phyloP scores from a whole-genome alignment of 1,140 invertebrate species.

The Myzus persicae region DNA sequence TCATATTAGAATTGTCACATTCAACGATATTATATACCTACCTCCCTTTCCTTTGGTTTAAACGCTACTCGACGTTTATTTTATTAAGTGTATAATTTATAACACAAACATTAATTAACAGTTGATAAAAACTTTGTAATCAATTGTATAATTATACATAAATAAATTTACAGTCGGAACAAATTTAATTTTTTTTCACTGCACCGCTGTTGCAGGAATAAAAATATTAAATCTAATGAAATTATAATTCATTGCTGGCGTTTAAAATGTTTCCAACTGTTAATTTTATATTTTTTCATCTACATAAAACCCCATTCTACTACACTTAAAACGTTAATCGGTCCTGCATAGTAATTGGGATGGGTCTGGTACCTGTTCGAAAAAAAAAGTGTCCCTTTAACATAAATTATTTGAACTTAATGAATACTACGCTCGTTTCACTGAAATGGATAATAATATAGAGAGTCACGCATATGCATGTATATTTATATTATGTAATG shows the following conservation, averaged over 20 bases:
- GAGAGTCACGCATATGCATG: background rate
- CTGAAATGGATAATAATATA: background rate
- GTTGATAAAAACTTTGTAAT: slow-evolving; percentile 21
- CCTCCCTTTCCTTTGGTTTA: background rate
- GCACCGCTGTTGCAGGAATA: background rate
- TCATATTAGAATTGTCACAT: background rate
- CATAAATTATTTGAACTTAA: slow-evolving; percentile 13
- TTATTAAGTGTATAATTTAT: background rate
- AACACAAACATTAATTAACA: slow-evolving; percentile 20
- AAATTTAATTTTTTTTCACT: background rate
- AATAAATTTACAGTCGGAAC: background rate
- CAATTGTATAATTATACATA: slow-evolving; percentile 16
- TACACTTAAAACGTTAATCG: slow-evolving; percentile 7
- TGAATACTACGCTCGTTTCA: background rate
- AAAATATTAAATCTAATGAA: slow-evolving; percentile 24
- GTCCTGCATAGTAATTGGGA: slow-evolving; percentile 4
- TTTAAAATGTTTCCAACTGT: background rate
- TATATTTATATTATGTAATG: background rate
- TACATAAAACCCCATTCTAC: slow-evolving; percentile 10
- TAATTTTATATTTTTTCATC: slow-evolving; percentile 22
- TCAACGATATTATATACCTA: background rate
- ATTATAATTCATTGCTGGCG: slow-evolving; percentile 14
- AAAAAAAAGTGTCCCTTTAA: slow-evolving; percentile 9
- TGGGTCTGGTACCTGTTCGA: background rate
- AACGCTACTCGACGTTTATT: background rate